These are phyloP conservation scores for Procapra przewalskii DNA, from an alignment of 2,113 vertebrate species.

Conservation along the genomic window DNA sequence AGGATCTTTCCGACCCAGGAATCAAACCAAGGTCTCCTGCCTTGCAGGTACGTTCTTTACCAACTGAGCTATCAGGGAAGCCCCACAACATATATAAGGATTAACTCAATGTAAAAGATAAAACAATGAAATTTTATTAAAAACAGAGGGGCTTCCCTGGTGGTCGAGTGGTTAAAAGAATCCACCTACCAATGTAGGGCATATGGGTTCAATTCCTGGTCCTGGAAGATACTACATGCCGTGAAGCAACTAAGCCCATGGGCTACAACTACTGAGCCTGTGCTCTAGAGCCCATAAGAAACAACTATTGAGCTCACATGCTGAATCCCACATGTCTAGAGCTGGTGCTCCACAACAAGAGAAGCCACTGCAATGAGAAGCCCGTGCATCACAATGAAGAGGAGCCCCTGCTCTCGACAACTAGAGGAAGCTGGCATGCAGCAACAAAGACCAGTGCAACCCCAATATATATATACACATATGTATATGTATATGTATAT, in stretches of 20 bases:
- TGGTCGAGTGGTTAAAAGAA: neutral
- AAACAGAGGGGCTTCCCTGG: neutral
- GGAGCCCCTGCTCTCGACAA: neutral
- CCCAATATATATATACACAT: neutral
- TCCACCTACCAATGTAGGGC: neutral
- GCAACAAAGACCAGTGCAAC: neutral
- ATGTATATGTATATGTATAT: neutral
- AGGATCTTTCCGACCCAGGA: neutral
- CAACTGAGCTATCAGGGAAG: neutral
- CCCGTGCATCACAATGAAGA: accelerated
- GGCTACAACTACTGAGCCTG: neutral
- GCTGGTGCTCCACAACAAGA: neutral
- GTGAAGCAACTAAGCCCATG: neutral
- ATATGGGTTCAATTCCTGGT: neutral
- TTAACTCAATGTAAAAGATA: neutral
- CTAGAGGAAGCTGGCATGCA: neutral
- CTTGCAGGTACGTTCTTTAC: neutral
- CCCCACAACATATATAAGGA: neutral
- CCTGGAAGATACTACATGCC: neutral
- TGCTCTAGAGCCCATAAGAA: neutral
- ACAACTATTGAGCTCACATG: neutral
- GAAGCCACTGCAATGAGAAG: neutral
- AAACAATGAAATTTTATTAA: neutral
- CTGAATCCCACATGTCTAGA: neutral
- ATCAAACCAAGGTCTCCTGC: neutral